Evolutionary conservation across 2,113 vertebrate species (phyloP).

Genomic region (Isichthys henryi): DNA sequence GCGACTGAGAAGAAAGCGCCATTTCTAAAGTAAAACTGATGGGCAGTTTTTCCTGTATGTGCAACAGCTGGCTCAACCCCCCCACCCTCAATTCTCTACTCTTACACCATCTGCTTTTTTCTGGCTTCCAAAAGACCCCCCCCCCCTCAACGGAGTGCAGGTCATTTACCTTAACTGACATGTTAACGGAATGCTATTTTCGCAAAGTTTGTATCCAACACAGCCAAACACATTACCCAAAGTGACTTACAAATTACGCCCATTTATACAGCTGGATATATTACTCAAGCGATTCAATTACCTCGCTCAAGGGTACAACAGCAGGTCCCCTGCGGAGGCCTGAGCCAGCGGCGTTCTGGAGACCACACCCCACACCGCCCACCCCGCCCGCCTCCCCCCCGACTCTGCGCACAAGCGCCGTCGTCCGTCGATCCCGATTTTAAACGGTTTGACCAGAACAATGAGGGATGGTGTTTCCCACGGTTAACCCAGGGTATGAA

Average conservation of each 20-base stretch:
- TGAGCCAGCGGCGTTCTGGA: not conserved
- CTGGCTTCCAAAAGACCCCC: not conserved
- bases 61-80: not conserved
- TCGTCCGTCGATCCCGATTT: not conserved
- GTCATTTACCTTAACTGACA: not conserved
- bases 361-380: not conserved
- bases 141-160: not conserved
- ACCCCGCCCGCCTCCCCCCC: not conserved
- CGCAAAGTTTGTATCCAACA: not conserved
- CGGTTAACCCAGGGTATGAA: not conserved
- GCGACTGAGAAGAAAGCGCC: not conserved
- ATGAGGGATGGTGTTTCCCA: not conserved
- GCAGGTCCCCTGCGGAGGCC: not conserved
- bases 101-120: not conserved
- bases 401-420: not conserved
- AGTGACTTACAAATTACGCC: not conserved
- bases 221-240: not conserved
- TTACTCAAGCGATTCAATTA: not conserved
- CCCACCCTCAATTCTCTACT: not conserved
- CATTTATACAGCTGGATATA: constrained; percentile 4
- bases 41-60: not conserved
- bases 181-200: not conserved
- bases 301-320: not conserved
- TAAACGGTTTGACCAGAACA: not conserved
- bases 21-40: not conserved